phyloP scores from a whole-genome alignment of 1,140 invertebrate genomes.

The Agrypnia vestita region DNA sequence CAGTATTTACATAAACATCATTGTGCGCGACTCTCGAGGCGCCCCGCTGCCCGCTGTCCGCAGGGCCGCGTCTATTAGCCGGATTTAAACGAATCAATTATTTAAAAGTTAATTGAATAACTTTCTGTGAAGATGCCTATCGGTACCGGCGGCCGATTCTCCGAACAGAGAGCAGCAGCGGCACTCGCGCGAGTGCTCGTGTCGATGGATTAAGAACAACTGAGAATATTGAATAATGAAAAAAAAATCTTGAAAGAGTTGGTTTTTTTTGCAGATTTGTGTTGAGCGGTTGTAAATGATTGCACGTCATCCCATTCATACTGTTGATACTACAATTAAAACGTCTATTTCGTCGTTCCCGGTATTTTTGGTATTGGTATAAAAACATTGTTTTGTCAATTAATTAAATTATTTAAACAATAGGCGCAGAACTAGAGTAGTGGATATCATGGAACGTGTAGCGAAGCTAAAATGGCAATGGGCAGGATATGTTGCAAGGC shows the following conservation, averaged over 20 bases:
- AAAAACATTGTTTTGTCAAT: too few relatives aligned
- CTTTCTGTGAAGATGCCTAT: slow-evolving; percentile 7
- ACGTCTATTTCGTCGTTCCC: too few relatives aligned
- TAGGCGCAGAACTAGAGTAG: too few relatives aligned
- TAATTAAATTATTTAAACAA: too few relatives aligned
- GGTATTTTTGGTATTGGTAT: too few relatives aligned
- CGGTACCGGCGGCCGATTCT: not conserved
- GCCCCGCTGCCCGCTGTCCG: slow-evolving; percentile 29
- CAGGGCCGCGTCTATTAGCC: slow-evolving; percentile 3
- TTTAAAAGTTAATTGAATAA: slow-evolving; percentile 10
- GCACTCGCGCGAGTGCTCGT: not conserved
- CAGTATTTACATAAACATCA: slow-evolving; percentile 49
- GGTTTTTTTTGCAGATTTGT: too few relatives aligned
- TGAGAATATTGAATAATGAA: not conserved
- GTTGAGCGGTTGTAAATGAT: too few relatives aligned
- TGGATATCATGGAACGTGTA: too few relatives aligned
- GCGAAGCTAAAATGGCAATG: too few relatives aligned
- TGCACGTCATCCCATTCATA: too few relatives aligned
- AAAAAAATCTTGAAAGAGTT: not conserved
- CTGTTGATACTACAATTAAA: too few relatives aligned
- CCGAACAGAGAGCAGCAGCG: not conserved
- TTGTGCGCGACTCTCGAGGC: slow-evolving; percentile 41
- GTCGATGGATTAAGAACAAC: not conserved
- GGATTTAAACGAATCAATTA: slow-evolving; percentile 40
- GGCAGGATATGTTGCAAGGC: too few relatives aligned